phyloP scores from a whole-genome alignment of 2,113 vertebrate species.

The Heptranchias perlo region DNA sequence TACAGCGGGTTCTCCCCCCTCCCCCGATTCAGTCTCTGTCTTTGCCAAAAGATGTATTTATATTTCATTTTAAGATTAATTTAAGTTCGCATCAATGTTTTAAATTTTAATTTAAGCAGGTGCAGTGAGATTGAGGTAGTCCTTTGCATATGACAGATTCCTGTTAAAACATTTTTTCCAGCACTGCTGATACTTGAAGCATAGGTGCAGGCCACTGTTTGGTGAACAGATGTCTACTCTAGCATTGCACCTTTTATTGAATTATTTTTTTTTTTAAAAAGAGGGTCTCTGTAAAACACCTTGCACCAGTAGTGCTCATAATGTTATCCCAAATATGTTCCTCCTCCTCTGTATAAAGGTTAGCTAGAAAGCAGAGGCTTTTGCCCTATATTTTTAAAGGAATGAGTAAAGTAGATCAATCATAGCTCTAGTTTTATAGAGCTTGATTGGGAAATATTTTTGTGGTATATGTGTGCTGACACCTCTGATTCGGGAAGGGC shows the following conservation, averaged over 20 bases:
- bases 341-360: neutral
- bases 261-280: neutral
- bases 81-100: neutral
- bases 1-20: too few species aligned
- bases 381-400: conserved; percentile 77
- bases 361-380: conserved; percentile 55
- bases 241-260: neutral
- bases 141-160: neutral
- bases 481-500: conserved; percentile 64
- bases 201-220: neutral
- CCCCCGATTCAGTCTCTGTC: neutral
- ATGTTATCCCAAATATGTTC: neutral
- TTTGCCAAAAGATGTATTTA: neutral
- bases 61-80: neutral
- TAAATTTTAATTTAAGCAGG: conserved; percentile 4
- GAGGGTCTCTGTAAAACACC: neutral
- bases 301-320: neutral
- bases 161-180: neutral
- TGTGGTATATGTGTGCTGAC: conserved; percentile 56
- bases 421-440: conserved; percentile 75
- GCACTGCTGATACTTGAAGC: neutral
- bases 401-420: conserved; percentile 68
- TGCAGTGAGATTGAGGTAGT: neutral
- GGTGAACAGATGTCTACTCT: conserved; percentile 28
- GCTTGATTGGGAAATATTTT: conserved; percentile 71